Conservation (phyloP, 2,888 invertebrate species). For the Anoncus sp. region DNA sequence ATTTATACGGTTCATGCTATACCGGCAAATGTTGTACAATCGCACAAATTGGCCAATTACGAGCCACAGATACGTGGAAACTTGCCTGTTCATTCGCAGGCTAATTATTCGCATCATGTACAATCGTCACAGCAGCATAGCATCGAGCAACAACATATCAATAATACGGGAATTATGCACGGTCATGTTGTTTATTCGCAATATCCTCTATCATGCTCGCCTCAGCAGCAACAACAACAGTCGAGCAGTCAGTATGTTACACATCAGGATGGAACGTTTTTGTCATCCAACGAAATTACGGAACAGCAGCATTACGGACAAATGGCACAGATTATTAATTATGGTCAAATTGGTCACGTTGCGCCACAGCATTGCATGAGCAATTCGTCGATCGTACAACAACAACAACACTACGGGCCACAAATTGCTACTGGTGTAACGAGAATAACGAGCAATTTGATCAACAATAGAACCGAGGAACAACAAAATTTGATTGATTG, state of each 20-base stretch:
- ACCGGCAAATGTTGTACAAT: slow-evolving; percentile 75
- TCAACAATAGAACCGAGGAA: slow-evolving; percentile 71
- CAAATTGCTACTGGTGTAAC: slow-evolving; percentile 74
- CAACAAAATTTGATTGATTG: slow-evolving; percentile 75
- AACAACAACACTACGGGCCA: slow-evolving; percentile 62
- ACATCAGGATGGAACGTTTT: slow-evolving; percentile 27
- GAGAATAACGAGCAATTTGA: slow-evolving; percentile 71
- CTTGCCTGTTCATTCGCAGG: slow-evolving; percentile 51
- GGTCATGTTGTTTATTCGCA: slow-evolving; percentile 71
- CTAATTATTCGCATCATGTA: slow-evolving; percentile 41
- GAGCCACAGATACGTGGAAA: slow-evolving; percentile 68
- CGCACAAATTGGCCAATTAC: slow-evolving; percentile 73
- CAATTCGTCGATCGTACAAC: slow-evolving; percentile 43
- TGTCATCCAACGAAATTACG: slow-evolving; percentile 41
- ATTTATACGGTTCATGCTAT: slow-evolving; percentile 79
- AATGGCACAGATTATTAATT: slow-evolving; percentile 53
- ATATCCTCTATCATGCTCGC: slow-evolving; percentile 58
- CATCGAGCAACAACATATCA: slow-evolving; percentile 44
- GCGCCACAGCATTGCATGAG: slow-evolving; percentile 52
- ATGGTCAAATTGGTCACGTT: slow-evolving; percentile 50
- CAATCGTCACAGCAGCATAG: slow-evolving; percentile 65
- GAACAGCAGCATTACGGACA: slow-evolving; percentile 60
- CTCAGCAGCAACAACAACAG: slow-evolving; percentile 42
- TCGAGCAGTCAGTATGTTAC: slow-evolving; percentile 46
- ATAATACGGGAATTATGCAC: slow-evolving; percentile 64